Evolutionary conservation across 2,888 invertebrate genomes (phyloP).

Genomic region (Drosophila birchii): DNA sequence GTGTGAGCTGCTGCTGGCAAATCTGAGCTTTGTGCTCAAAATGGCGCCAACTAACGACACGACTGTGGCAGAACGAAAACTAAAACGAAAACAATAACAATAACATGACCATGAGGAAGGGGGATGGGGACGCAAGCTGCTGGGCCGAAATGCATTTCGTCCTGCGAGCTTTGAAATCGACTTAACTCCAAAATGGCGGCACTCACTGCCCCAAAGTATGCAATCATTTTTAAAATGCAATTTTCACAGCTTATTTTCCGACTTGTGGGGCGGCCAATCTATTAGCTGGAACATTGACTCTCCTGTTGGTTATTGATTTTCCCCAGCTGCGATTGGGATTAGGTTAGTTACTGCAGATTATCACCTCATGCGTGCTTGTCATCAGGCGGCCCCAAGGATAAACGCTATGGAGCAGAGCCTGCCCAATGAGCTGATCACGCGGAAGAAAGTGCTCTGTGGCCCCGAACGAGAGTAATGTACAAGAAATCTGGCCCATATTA

Average conservation of each 20-base stretch:
- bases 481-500: constrained; percentile 53
- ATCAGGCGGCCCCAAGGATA: constrained; percentile 8
- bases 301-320: constrained; percentile 66
- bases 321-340: constrained; percentile 16
- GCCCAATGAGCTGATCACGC: constrained; percentile 72
- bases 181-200: constrained; percentile 19
- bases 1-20: constrained; percentile 49
- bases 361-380: constrained; percentile 56
- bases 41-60: constrained; percentile 56
- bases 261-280: constrained; percentile 5
- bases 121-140: constrained; percentile 17
- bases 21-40: constrained; percentile 66
- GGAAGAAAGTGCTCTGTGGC: constrained; percentile 63
- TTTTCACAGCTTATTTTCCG: constrained; percentile 16
- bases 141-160: constrained; percentile 21
- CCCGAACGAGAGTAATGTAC: constrained; percentile 21
- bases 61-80: constrained; percentile 35
- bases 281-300: constrained; percentile 26
- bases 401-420: constrained; percentile 44
- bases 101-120: constrained; percentile 21
- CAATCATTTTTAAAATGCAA: constrained; percentile 30
- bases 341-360: constrained; percentile 43
- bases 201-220: constrained; percentile 29
- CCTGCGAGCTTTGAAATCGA: constrained; percentile 7
- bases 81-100: constrained; percentile 40